Evolutionary conservation across 2,888 invertebrate species (phyloP), one percentile per base, ranked within the genome.

Genomic region (Gasteruption jaculator): DNA sequence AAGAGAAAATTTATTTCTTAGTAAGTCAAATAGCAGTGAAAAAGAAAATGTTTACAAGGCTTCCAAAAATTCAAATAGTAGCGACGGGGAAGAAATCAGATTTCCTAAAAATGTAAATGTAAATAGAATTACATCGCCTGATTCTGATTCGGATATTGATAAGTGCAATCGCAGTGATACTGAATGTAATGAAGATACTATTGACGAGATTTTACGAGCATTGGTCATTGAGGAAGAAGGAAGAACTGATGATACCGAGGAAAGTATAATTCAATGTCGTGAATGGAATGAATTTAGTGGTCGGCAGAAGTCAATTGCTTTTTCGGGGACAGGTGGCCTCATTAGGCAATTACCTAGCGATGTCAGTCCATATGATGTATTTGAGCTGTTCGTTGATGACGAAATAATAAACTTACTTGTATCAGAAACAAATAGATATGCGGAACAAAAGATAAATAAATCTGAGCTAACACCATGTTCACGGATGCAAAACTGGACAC

Each of bases 381-480:
- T 43, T 44, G 27, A 5, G 30, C 20, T 44, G 32, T 44, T 47
- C 44, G 41, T 41, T 24, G 40, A 44, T 45, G 42, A 45, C 34
- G 45, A 45, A 36, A 45, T 42, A 18, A 48, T 45, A 48, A 21
- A 44, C 37, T 41, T 44, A 14, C 44, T 40, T 20, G 43, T 46
- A 34, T 43, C 18, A 38, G 41, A 41, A 47, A 47, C 49, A 24
- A 54, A 51, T 45, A 49, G 44, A 45, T 53, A 49, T 38, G 47
- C 50, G 8, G 35, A 51, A 41, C 33, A 45, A 34, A 41, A 44
- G 16, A 14, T 41, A 45, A 39, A 39, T 34, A 22, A 37, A 45
- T 45, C 41, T 20, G 24, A 29, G 21, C 37, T 44, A 22, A 22
- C 40, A n/a, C 27, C 33, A 16, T 15, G 15, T 38, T 45, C 38